Conservation (phyloP, 2,113 vertebrate species). For the Porphyrio hochstetteri region DNA sequence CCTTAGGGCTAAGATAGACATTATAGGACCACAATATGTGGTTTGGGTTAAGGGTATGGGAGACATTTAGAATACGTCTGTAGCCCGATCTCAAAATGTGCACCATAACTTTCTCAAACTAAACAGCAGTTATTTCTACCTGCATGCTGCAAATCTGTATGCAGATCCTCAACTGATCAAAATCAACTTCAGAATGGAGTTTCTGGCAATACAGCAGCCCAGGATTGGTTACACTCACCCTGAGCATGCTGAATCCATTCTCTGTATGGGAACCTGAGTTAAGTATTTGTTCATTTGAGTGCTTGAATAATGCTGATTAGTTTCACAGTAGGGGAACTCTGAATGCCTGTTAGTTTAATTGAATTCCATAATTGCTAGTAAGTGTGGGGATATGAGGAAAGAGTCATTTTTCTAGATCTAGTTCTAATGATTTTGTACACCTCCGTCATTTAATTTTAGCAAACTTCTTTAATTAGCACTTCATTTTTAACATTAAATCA, state of each 20-base stretch:
- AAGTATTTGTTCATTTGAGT: neutral
- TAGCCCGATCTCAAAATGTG: neutral
- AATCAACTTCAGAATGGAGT: neutral
- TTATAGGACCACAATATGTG: neutral
- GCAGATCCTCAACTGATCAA: neutral
- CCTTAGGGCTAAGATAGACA: neutral
- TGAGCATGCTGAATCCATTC: neutral
- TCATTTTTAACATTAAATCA: neutral
- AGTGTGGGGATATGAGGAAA: neutral
- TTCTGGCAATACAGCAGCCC: neutral
- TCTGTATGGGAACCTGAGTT: neutral
- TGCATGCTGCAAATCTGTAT: neutral
- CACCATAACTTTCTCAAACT: neutral
- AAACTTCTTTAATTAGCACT: neutral
- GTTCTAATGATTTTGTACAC: neutral
- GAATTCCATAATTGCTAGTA: neutral
- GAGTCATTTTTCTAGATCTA: neutral
- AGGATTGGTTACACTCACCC: neutral
- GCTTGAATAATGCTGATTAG: neutral
- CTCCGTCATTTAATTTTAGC: constrained; percentile 10
- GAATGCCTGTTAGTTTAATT: constrained; percentile 28
- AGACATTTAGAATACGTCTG: neutral
- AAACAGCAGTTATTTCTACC: neutral
- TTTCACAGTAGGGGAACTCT: neutral
- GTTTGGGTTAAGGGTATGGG: neutral